These are phyloP conservation scores for Capitulum mitella DNA, from an alignment of 2,888 invertebrate species.

Conservation along the genomic window DNA sequence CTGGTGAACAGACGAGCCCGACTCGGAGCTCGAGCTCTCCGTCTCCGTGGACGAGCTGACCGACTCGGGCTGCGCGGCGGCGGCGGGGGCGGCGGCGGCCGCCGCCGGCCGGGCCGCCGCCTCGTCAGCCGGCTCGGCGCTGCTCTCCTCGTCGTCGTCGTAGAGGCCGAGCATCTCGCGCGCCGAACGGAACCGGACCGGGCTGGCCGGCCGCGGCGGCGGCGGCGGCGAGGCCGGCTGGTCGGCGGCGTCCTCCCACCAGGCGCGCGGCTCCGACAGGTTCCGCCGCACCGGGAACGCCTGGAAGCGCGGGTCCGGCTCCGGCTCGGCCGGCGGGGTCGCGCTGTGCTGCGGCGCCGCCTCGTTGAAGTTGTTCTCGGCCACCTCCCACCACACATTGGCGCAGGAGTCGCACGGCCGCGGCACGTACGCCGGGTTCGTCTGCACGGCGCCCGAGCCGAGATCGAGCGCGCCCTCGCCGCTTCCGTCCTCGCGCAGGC, in stretches of 20 bases:
- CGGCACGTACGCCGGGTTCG: neutral
- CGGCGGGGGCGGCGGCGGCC: neutral
- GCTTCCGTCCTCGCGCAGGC: neutral
- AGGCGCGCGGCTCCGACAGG: neutral
- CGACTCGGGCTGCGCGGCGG: too few species aligned
- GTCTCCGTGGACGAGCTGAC: constrained; percentile 17
- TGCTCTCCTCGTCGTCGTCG: neutral
- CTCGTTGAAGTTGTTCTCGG: neutral
- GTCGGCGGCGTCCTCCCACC: neutral
- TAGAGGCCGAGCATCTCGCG: neutral
- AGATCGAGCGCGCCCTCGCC: neutral
- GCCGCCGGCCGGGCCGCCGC: too few species aligned
- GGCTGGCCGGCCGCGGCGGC: neutral
- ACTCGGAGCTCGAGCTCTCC: constrained; percentile 14
- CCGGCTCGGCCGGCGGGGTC: neutral
- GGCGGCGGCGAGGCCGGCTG: neutral
- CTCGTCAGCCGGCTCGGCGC: neutral
- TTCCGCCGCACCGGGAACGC: neutral
- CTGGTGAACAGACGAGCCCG: constrained; percentile 5
- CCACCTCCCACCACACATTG: neutral
- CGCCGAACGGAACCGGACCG: neutral
- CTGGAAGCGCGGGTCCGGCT: neutral
- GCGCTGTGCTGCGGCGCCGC: neutral
- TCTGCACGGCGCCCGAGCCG: neutral
- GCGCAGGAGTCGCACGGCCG: neutral